Percentiles rank a stretch among this genome's conserved stretches.
Conservation (phyloP, 2,113 vertebrate genomes). For the Sialia sialis region DNA sequence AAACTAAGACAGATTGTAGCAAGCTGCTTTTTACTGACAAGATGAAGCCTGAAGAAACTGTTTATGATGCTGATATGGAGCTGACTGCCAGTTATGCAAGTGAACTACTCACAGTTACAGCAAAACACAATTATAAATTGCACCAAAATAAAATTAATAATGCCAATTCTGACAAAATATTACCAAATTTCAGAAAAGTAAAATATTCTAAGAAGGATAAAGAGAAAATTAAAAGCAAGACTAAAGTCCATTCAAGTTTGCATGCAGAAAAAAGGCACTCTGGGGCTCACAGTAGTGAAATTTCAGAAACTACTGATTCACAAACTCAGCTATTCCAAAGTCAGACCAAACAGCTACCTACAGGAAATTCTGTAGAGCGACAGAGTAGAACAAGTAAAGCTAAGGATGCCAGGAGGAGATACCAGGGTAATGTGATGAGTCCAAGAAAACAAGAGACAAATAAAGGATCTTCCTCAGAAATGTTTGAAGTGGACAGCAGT, state of each 20-base stretch:
- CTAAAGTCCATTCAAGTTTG: not conserved
- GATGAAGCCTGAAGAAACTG: conserved; percentile 60
- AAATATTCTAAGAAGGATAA: conserved; percentile 57
- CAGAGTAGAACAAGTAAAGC: not conserved
- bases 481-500: not conserved
- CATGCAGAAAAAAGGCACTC: not conserved
- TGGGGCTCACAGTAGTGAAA: not conserved
- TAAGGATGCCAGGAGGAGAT: not conserved
- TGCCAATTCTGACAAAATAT: not conserved
- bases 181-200: conserved; percentile 67
- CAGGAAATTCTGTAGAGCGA: not conserved
- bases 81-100: conserved; percentile 68
- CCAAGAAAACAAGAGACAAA: not conserved
- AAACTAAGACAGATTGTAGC: not conserved
- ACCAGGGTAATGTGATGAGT: not conserved
- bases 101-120: conserved; percentile 65
- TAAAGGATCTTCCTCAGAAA: conserved; percentile 21
- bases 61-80: conserved; percentile 75
- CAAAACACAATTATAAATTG: conserved; percentile 23
- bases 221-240: conserved; percentile 44
- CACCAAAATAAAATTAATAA: conserved; percentile 4
- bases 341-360: not conserved
- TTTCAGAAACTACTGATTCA: not conserved
- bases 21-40: not conserved
- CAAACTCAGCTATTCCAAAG: not conserved